Evolutionary conservation across 2,113 vertebrate genomes (phyloP).

Genomic region (Paratilapia polleni): DNA sequence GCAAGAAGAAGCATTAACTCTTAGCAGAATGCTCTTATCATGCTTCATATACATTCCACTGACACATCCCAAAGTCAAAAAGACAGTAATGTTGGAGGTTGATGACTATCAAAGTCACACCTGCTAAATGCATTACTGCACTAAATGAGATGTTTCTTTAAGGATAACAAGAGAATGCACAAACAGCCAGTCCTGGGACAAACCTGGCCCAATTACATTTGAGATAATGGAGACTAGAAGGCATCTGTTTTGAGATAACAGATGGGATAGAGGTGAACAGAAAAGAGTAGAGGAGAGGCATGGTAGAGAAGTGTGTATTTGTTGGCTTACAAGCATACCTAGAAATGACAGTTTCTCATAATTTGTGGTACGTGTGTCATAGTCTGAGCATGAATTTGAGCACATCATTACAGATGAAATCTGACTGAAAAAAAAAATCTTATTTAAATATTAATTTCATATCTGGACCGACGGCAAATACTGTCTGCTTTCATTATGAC

Average conservation of each 20-base stretch:
- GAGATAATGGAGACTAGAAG: conserved; percentile 23
- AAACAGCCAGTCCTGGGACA: conserved; percentile 5
- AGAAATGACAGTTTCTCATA: not conserved
- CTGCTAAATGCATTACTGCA: not conserved
- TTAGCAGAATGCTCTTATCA: not conserved
- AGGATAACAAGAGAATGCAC: not conserved
- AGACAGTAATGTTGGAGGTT: not conserved
- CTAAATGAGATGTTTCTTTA: not conserved
- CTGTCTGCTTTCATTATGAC: not conserved
- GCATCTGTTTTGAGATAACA: conserved; percentile 29
- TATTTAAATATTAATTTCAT: not conserved
- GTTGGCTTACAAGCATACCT: not conserved
- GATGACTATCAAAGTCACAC: not conserved
- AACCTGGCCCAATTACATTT: conserved; percentile 17
- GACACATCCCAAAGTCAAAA: conserved; percentile 26
- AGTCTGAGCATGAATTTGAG: not conserved
- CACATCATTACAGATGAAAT: not conserved
- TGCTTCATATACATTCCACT: not conserved
- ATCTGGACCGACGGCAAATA: not conserved
- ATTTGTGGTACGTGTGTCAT: not conserved
- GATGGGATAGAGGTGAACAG: conserved; percentile 14
- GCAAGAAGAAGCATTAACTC: not conserved
- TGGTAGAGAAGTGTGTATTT: not conserved
- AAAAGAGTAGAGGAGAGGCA: not conserved
- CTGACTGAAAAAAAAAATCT: not conserved